These are phyloP conservation scores for Cenopis cana DNA, from an alignment of 2,888 invertebrate species.

Conservation along the genomic window DNA sequence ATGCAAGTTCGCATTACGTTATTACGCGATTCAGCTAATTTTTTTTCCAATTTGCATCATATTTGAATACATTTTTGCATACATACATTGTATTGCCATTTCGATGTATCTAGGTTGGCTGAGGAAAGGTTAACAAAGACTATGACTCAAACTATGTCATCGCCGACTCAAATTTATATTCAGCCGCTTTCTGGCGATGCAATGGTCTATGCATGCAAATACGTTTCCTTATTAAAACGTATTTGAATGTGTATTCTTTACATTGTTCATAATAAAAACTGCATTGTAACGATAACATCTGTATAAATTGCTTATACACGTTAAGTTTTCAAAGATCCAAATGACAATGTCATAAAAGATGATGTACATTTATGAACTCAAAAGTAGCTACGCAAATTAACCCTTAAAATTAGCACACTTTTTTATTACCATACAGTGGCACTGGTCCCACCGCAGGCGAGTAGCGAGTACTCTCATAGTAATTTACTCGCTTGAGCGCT, in stretches of 20 bases:
- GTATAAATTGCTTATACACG: not conserved
- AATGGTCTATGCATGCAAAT: constrained; percentile 34
- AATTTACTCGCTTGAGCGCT: too few species aligned
- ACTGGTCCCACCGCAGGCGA: too few species aligned
- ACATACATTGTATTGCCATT: constrained; percentile 32
- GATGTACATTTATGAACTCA: not conserved
- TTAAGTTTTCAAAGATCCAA: not conserved
- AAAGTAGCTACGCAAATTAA: not conserved
- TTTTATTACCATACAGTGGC: too few species aligned
- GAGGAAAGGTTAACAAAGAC: constrained; percentile 37
- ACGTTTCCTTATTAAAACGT: constrained; percentile 1
- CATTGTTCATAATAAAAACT: not conserved
- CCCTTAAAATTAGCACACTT: too few species aligned
- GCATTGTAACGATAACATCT: not conserved
- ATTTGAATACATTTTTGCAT: constrained; percentile 35
- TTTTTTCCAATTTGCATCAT: constrained; percentile 33
- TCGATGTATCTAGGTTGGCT: constrained; percentile 36
- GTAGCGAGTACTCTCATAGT: too few species aligned
- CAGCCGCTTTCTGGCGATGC: constrained; percentile 25
- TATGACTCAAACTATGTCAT: constrained; percentile 38
- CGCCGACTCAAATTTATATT: constrained; percentile 22
- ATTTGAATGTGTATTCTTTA: not conserved
- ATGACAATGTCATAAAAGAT: not conserved
- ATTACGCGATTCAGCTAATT: constrained; percentile 27
- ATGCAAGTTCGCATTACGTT: constrained; percentile 30